phyloP scores from a whole-genome alignment of 1,140 invertebrate genomes.

The Trichonephila clavata region DNA sequence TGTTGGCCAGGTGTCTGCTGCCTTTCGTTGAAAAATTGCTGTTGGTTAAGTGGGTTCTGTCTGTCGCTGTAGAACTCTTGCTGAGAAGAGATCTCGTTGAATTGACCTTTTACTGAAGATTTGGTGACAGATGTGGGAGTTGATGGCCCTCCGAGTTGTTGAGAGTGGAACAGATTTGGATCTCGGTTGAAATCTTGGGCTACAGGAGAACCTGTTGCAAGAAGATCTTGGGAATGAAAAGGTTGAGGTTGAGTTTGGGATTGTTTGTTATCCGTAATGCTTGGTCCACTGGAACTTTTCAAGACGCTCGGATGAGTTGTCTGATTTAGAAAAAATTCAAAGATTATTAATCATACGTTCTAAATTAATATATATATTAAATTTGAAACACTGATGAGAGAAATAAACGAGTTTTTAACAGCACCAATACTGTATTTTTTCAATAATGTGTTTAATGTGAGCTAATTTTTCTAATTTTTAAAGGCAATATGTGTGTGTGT shows the following conservation, averaged over 20 bases:
- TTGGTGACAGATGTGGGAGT: not conserved
- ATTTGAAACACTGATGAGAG: no score
- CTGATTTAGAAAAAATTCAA: not conserved
- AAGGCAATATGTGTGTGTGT: no score
- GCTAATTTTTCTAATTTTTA: no score
- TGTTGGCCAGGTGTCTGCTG: not conserved
- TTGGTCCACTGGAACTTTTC: not conserved
- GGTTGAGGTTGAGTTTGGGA: not conserved
- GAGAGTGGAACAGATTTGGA: not conserved
- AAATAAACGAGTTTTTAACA: no score
- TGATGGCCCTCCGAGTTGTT: not conserved
- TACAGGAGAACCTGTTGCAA: constrained; percentile 16
- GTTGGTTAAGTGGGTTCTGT: not conserved
- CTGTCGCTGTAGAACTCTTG: not conserved
- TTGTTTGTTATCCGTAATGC: not conserved
- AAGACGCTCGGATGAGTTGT: not conserved
- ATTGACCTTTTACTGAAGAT: constrained; percentile 15
- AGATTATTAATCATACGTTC: not conserved
- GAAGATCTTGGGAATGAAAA: not conserved
- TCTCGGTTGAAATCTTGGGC: not conserved
- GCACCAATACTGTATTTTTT: no score
- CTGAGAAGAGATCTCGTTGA: not conserved
- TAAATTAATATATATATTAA: no score
- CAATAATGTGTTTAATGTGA: no score
- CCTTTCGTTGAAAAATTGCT: constrained; percentile 2